Percentiles rank a stretch among this genome's conserved stretches.
Conservation (phyloP, 2,113 vertebrate species). For the Noctilio leporinus region DNA sequence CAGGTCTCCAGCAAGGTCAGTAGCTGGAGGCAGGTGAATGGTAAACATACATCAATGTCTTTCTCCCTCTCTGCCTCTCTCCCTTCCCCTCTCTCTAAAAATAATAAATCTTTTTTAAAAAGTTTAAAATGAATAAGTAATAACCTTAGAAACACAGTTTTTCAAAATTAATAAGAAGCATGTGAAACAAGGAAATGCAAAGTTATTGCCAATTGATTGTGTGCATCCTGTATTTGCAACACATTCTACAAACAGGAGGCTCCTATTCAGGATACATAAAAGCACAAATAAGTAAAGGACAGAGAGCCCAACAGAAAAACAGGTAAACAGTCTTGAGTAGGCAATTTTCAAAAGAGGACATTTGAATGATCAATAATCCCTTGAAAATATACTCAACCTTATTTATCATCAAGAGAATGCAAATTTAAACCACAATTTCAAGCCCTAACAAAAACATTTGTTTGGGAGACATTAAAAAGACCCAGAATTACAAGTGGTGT, state of each 20-base stretch:
- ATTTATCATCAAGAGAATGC: background rate
- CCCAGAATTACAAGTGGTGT: background rate
- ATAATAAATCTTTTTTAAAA: no score
- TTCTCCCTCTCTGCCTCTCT: no score
- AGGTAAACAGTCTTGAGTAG: background rate
- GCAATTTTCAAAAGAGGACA: background rate
- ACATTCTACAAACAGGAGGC: background rate
- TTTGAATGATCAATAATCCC: background rate
- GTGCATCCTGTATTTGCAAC: no score
- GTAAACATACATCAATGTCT: no score
- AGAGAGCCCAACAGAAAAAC: background rate
- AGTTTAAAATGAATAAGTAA: no score
- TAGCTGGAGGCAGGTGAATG: no score
- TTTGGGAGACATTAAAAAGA: background rate
- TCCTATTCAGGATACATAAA: background rate
- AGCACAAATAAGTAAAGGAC: background rate
- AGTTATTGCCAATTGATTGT: no score
- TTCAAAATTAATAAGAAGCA: no score
- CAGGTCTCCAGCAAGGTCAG: no score
- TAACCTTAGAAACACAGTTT: no score
- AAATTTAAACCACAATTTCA: background rate
- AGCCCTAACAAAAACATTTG: background rate
- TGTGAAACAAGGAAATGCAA: no score
- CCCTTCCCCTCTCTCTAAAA: no score
- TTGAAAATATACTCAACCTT: background rate